phyloP scores from a whole-genome alignment of 1,140 invertebrate genomes.

The Lasioglossum albipes region DNA sequence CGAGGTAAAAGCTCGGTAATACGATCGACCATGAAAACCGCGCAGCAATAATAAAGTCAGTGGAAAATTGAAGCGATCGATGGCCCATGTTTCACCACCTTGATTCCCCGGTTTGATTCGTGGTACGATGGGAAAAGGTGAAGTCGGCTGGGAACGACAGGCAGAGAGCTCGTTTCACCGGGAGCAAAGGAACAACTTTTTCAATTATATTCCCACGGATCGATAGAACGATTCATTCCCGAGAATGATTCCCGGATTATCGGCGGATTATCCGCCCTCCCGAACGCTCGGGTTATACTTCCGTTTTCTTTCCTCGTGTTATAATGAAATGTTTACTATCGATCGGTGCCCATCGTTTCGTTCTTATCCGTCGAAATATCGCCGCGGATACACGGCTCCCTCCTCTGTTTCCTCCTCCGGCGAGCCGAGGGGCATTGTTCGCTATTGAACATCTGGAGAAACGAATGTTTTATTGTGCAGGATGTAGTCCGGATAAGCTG shows the following conservation, averaged over 20 bases:
- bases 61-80: conserved; percentile 53
- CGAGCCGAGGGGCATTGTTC: not conserved
- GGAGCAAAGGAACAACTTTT: conserved; percentile 66
- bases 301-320: conserved; percentile 49
- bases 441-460: not conserved
- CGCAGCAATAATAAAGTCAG: not conserved
- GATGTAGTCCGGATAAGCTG: not conserved
- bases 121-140: conserved; percentile 25
- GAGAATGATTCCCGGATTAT: conserved; percentile 71
- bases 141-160: conserved; percentile 56
- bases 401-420: not conserved
- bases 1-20: not conserved
- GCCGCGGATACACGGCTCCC: not conserved
- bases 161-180: conserved; percentile 28
- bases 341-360: conserved; percentile 42
- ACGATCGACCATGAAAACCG: not conserved
- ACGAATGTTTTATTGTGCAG: not conserved
- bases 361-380: conserved; percentile 25
- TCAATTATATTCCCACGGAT: conserved; percentile 68
- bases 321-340: conserved; percentile 62
- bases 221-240: conserved; percentile 71
- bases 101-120: conserved; percentile 33
- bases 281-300: conserved; percentile 9
- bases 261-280: conserved; percentile 63
- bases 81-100: conserved; percentile 19